These are phyloP conservation scores for Phallusia fumigata DNA, from an alignment of 23 tunicate species.

Conservation along the genomic window DNA sequence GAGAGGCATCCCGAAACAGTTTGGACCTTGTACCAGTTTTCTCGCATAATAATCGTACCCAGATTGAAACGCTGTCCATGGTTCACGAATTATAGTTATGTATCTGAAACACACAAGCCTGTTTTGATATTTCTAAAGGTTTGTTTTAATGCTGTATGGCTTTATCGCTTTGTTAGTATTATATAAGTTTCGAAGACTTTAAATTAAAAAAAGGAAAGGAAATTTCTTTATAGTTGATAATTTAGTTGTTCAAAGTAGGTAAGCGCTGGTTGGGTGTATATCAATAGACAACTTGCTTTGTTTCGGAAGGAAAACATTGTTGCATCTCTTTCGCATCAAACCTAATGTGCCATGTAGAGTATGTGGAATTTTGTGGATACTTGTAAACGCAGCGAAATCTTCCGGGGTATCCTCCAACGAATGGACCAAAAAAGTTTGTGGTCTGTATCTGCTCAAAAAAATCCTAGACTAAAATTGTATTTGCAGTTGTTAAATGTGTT, in stretches of 20 bases:
- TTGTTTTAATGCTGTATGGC: background rate
- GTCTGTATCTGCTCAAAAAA: background rate
- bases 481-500: too few relatives aligned
- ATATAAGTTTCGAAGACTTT: too few relatives aligned
- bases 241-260: too few relatives aligned
- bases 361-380: background rate
- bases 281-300: background rate
- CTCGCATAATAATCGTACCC: background rate
- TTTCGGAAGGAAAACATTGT: background rate
- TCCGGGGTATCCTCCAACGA: slow-evolving; percentile 4
- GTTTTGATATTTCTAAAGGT: background rate
- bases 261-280: background rate
- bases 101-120: background rate
- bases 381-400: background rate
- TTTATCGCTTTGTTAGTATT: too few relatives aligned
- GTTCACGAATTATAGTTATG: background rate
- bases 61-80: background rate
- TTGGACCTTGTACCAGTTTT: background rate
- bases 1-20: background rate
- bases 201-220: too few relatives aligned
- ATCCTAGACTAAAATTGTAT: too few relatives aligned
- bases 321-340: background rate
- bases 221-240: too few relatives aligned
- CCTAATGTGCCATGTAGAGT: background rate
- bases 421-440: background rate